Conservation (phyloP, 2,113 vertebrate species). For the Numida meleagris region DNA sequence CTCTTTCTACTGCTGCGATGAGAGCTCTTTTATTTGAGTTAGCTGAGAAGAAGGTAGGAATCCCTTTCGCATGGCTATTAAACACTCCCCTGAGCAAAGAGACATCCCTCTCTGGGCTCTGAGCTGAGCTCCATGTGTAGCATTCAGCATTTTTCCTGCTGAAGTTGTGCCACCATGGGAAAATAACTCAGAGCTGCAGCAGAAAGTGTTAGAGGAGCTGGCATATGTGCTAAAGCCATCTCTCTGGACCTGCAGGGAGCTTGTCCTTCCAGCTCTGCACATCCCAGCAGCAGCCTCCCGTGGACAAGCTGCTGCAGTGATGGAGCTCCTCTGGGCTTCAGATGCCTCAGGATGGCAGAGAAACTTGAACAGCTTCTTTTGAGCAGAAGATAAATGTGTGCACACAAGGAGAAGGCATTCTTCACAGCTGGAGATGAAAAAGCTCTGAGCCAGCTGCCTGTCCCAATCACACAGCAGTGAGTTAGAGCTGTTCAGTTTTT, state of each 20-base stretch:
- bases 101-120: not conserved
- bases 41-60: not conserved
- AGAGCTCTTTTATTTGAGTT: not conserved
- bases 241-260: not conserved
- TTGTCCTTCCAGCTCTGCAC: accelerated
- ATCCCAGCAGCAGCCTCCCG: not conserved
- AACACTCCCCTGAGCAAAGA: not conserved
- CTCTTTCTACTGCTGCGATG: not conserved
- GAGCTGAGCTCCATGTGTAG: not conserved
- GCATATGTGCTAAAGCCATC: not conserved
- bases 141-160: not conserved
- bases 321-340: not conserved
- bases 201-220: not conserved
- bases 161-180: not conserved
- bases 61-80: not conserved
- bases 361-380: not conserved
- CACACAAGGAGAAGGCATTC: not conserved
- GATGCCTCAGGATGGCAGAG: not conserved
- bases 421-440: not conserved
- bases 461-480: not conserved
- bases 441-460: not conserved
- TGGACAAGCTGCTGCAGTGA: not conserved
- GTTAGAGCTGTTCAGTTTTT: not conserved
- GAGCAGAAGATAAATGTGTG: not conserved
- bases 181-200: not conserved